Evolutionary conservation across 2,888 invertebrate genomes (phyloP).

Genomic region (Chrysodeixis includens): DNA sequence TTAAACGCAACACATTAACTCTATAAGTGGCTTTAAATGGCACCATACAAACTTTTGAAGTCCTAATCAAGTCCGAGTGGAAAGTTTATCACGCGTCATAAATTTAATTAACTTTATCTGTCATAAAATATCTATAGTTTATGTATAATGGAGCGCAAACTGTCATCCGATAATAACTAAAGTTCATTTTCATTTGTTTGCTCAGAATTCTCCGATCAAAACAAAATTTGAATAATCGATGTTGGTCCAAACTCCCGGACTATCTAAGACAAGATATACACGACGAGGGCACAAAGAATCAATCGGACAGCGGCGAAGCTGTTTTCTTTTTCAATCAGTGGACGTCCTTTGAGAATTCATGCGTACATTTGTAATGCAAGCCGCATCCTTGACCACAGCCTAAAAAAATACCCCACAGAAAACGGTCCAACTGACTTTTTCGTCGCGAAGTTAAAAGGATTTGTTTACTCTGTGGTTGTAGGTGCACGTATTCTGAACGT

Average conservation of each 20-base stretch:
- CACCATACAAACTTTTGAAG: slow-evolving; percentile 30
- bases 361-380: slow-evolving; percentile 68
- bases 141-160: not conserved
- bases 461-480: slow-evolving; percentile 59
- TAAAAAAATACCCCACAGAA: slow-evolving; percentile 31
- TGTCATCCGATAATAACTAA: not conserved
- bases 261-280: slow-evolving; percentile 75
- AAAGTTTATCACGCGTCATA: slow-evolving; percentile 11
- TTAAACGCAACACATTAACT: slow-evolving; percentile 49
- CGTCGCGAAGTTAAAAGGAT: not conserved
- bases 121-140: not conserved
- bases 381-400: slow-evolving; percentile 65
- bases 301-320: slow-evolving; percentile 83
- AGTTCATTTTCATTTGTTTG: not conserved
- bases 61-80: slow-evolving; percentile 35
- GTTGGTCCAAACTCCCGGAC: slow-evolving; percentile 55
- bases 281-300: slow-evolving; percentile 80
- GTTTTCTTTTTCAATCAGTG: slow-evolving; percentile 88
- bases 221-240: slow-evolving; percentile 23
- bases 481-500: slow-evolving; percentile 58
- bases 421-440: slow-evolving; percentile 35
- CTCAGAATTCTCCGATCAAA: not conserved
- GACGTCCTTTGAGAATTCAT: slow-evolving; percentile 75
- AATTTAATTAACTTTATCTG: not conserved
- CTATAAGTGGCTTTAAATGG: slow-evolving; percentile 41